Base-by-base conservation (phyloP, 2,797 vertebrate genomes). In the Megalops cyprinoides region DNA sequence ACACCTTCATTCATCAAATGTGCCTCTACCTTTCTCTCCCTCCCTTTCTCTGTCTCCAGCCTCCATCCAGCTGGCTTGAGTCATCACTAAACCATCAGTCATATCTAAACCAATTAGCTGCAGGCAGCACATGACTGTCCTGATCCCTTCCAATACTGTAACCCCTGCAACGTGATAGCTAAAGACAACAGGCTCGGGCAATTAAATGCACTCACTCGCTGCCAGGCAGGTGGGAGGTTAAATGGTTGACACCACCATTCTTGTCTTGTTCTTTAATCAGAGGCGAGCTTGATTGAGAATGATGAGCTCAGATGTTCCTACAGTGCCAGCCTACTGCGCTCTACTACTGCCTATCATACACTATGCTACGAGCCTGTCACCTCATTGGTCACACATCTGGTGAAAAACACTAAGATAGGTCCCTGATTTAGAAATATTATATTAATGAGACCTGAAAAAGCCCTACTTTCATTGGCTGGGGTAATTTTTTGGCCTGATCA, bases 211-310 rank as follows among this genome's bases (percentile, higher is more conserved):
- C 46, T 85, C 89, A 90, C 92, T 89, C 87, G 83, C 87, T 81
- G 56, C 84, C 82, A 79, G 90, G 87, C 87, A 87, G 81, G 88
- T 75, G 86, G 88, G 92, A 92, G 92, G 91, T 93, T 91, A 93
- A 88, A 87, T 60, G 85, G 90, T 88, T 91, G 83, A 87, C 87
- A 88, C 87, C 75, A 81, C 84, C 85, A 89, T 87, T 89, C 82
- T 82, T 73, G 86, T 89, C 87, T 78, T 67, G 85, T 81, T 87
- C 89, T 91, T 91, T 88, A 90, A 92, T 92, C 91, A 91, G 85
- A 88, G 62, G 37, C 62, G 3, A 88, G 39, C 37, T 31, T 37
- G 37, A 60, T 14, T 25, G 90, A 90, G 81, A 85, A 71, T 20
- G 25, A 82, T 71, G 79, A 86, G 81, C 79, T 48, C 82, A 88